phyloP scores from a whole-genome alignment of 2,888 invertebrate species.

The Lepidonotus clava region DNA sequence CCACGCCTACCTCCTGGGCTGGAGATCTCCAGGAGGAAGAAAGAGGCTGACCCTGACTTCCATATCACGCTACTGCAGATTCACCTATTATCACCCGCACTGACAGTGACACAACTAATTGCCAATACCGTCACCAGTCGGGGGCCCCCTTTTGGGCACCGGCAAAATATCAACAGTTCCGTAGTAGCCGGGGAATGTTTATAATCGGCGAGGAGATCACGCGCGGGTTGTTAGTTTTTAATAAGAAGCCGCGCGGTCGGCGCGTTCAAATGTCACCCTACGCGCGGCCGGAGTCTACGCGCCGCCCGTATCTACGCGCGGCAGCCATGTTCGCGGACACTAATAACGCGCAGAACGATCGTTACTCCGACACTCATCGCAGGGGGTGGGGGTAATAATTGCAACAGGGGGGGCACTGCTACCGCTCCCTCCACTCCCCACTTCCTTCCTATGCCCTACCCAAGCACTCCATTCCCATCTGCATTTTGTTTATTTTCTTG shows the following conservation, averaged over 20 bases:
- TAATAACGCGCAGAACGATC: neutral
- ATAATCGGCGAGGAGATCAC: neutral
- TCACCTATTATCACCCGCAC: neutral
- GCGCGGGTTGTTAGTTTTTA: neutral
- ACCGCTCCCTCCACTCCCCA: neutral
- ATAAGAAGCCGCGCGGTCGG: neutral
- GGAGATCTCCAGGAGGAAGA: neutral
- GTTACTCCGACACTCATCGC: neutral
- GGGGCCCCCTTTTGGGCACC: neutral
- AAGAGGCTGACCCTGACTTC: neutral
- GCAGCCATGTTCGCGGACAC: neutral
- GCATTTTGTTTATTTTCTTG: neutral
- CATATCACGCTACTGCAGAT: neutral
- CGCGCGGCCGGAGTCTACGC: neutral
- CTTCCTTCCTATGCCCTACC: neutral
- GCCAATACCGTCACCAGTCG: neutral
- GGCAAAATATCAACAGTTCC: neutral
- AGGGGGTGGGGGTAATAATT: neutral
- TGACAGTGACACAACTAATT: slow-evolving; percentile 7
- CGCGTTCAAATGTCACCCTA: slow-evolving; percentile 13
- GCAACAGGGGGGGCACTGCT: neutral
- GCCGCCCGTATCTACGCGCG: neutral
- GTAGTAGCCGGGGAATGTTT: neutral
- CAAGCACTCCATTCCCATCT: neutral
- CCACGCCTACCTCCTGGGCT: neutral